phyloP scores from a whole-genome alignment of 2,797 vertebrate species.

The Pseudomugil gertrudae region DNA sequence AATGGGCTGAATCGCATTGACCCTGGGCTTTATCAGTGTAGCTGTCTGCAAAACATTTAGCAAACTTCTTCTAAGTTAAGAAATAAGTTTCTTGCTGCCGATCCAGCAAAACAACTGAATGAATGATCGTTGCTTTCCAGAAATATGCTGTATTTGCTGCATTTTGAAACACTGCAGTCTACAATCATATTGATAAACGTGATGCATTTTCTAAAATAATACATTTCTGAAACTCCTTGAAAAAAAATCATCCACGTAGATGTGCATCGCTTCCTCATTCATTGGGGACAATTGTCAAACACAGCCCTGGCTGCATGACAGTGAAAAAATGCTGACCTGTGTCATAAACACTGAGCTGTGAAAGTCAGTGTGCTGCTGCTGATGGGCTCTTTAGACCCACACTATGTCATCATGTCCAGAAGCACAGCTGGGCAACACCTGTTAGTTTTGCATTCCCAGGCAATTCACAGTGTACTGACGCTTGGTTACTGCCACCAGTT shows the following conservation, averaged over 20 bases:
- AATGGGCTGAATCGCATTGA: slow-evolving; percentile 54
- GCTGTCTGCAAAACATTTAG: slow-evolving; percentile 64
- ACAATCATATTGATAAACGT: background rate
- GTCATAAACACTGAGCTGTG: slow-evolving; percentile 77
- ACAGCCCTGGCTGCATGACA: slow-evolving; percentile 60
- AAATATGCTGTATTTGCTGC: slow-evolving; percentile 1
- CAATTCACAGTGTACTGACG: slow-evolving; percentile 58
- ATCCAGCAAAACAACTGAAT: slow-evolving; percentile 16
- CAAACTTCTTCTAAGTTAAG: slow-evolving; percentile 41
- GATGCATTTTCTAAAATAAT: slow-evolving; percentile 5
- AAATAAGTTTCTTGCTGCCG: slow-evolving; percentile 26
- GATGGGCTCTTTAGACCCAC: slow-evolving; percentile 69
- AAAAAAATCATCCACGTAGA: slow-evolving; percentile 37
- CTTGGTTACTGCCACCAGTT: slow-evolving; percentile 46
- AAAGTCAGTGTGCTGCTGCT: slow-evolving; percentile 77
- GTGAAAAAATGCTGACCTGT: slow-evolving; percentile 71
- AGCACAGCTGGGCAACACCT: slow-evolving; percentile 80
- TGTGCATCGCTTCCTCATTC: slow-evolving; percentile 36
- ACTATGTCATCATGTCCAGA: slow-evolving; percentile 68
- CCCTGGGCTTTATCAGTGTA: slow-evolving; percentile 64
- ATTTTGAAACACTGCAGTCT: slow-evolving; percentile 17
- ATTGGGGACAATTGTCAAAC: slow-evolving; percentile 50
- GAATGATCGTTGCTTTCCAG: slow-evolving; percentile 4
- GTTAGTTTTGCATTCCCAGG: slow-evolving; percentile 58
- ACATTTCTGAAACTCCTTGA: slow-evolving; percentile 4